phyloP scores from a whole-genome alignment of 2,113 vertebrate species.

The Apus apus region DNA sequence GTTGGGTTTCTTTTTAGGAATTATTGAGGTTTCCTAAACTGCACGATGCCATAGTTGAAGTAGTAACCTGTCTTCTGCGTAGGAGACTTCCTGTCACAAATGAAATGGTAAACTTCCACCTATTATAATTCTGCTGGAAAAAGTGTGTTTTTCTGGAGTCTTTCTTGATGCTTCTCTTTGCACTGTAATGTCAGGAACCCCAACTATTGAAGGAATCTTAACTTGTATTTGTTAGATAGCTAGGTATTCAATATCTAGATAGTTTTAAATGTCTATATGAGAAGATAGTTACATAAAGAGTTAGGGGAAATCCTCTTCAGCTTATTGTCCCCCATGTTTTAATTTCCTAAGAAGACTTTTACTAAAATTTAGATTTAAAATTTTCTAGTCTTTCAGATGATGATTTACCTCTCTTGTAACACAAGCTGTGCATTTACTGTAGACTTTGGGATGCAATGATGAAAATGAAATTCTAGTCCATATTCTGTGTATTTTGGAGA shows the following conservation, averaged over 20 bases:
- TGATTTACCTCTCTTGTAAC: background rate
- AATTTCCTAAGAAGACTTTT: background rate
- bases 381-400: background rate
- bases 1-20: conserved; percentile 78
- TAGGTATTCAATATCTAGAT: background rate
- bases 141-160: background rate
- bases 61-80: conserved; percentile 94
- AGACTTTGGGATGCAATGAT: background rate
- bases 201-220: background rate
- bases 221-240: background rate
- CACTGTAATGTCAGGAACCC: background rate
- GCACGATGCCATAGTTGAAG: conserved; percentile 98
- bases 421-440: background rate
- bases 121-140: background rate
- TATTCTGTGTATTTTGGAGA: background rate
- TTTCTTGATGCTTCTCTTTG: background rate
- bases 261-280: background rate
- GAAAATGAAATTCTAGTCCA: background rate
- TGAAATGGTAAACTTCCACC: conserved; percentile 87
- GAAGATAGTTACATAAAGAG: background rate
- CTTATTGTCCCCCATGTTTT: background rate
- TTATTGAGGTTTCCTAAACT: conserved; percentile 95
- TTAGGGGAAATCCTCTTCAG: background rate
- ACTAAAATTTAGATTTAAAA: background rate
- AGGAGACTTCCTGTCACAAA: conserved; percentile 95